These are phyloP conservation scores for human (Homo sapiens) DNA, from an alignment of 2,113 vertebrate genomes.

Conservation along the genomic window DNA sequence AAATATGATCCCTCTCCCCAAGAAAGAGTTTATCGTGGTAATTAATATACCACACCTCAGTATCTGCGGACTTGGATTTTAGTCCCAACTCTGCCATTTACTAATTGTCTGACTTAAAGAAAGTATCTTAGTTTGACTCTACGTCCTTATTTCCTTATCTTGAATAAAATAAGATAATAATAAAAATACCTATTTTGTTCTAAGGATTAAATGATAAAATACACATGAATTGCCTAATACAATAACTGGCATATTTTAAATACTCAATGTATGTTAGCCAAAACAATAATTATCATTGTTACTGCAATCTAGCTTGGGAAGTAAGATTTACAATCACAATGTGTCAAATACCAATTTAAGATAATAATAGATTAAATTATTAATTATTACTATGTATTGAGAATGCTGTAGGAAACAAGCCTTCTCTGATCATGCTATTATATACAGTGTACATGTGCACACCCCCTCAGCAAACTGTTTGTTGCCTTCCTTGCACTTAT, in stretches of 20 bases:
- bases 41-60: not conserved
- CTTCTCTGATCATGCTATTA: not conserved
- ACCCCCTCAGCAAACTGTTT: not conserved
- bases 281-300: not conserved
- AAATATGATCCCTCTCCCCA: not conserved
- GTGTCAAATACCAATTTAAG: not conserved
- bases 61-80: not conserved
- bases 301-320: not conserved
- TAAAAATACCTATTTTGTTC: not conserved
- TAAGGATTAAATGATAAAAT: constrained; percentile 5
- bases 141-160: constrained; percentile 3
- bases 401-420: not conserved
- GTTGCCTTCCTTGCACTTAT: not conserved
- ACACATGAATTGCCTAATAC: not conserved
- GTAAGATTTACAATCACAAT: not conserved
- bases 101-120: not conserved
- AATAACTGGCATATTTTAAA: not conserved
- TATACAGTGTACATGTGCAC: not conserved
- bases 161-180: constrained; percentile 16
- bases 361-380: not conserved
- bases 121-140: not conserved
- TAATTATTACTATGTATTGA: not conserved
- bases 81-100: not conserved
- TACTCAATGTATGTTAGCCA: not conserved
- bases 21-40: not conserved